Percentiles rank a stretch among this genome's conserved stretches.
Evolutionary conservation across 2,113 vertebrate species (phyloP).

Genomic region (Pollachius pollachius): DNA sequence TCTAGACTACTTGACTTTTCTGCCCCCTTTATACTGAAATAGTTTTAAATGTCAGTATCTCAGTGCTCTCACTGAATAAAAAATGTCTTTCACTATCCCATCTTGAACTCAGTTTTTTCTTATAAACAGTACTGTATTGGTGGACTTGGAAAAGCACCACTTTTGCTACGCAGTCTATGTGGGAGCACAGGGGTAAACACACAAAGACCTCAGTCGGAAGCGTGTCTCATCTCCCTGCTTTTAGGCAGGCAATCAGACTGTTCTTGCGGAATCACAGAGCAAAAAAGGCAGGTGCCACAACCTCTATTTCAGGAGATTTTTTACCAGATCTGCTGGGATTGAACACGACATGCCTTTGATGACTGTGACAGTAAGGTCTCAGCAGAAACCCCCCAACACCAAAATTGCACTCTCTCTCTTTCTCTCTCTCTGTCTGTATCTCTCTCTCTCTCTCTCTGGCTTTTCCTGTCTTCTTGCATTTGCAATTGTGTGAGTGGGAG

Average conservation of each 20-base stretch:
- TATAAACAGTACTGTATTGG: too few relatives aligned
- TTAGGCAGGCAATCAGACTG: constrained; percentile 38
- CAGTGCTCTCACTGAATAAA: too few relatives aligned
- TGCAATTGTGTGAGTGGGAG: not conserved
- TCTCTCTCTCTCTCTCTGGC: too few relatives aligned
- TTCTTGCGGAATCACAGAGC: constrained; percentile 42
- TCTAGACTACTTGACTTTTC: too few relatives aligned
- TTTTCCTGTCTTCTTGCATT: too few relatives aligned
- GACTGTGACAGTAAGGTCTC: constrained; percentile 50
- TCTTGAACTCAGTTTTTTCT: too few relatives aligned
- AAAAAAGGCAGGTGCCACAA: constrained; percentile 37
- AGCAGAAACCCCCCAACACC: too few relatives aligned
- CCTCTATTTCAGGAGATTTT: constrained; percentile 44
- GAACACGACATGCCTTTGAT: constrained; percentile 62
- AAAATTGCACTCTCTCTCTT: too few relatives aligned
- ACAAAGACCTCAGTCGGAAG: constrained; percentile 27
- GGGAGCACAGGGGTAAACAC: constrained; percentile 33
- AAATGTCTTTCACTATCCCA: too few relatives aligned
- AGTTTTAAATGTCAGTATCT: too few relatives aligned
- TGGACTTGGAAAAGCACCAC: too few relatives aligned
- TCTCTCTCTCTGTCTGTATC: not conserved
- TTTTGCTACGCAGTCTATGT: not conserved
- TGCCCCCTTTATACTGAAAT: too few relatives aligned
- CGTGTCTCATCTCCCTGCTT: constrained; percentile 46
- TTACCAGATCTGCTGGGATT: constrained; percentile 50